phyloP scores from a whole-genome alignment of 2,113 vertebrate genomes.

The Shinisaurus crocodilurus region DNA sequence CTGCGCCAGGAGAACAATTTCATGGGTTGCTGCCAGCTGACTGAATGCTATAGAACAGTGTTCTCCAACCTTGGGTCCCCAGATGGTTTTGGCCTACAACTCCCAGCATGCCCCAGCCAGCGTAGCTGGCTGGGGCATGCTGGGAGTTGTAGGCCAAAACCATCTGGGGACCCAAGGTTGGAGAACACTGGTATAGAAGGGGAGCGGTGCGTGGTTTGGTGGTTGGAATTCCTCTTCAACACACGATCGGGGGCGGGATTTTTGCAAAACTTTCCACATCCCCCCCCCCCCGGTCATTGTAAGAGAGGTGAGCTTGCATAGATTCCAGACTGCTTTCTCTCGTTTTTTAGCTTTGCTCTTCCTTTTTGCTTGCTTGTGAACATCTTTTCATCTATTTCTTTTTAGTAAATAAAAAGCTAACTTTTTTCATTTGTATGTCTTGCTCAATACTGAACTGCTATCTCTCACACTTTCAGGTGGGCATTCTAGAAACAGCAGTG shows the following conservation, averaged over 20 bases:
- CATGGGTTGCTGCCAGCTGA: background rate
- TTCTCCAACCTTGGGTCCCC: no score
- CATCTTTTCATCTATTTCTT: constrained; percentile 36
- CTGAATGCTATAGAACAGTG: background rate
- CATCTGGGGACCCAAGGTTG: no score
- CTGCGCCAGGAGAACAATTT: no score
- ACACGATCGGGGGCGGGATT: no score
- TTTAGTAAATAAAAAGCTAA: constrained; percentile 66
- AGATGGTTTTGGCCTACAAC: no score
- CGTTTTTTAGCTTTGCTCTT: constrained; percentile 28
- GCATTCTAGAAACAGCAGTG: constrained; percentile 99
- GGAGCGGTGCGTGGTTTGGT: background rate
- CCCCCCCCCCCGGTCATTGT: background rate
- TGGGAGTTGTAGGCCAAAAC: no score
- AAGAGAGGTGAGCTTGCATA: constrained; percentile 42
- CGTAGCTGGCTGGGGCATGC: no score
- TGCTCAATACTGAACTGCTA: constrained; percentile 82
- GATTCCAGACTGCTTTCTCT: constrained; percentile 62
- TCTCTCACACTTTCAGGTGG: constrained; percentile 96
- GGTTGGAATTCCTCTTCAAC: background rate
- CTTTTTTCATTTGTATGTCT: constrained; percentile 61
- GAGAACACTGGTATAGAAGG: no score
- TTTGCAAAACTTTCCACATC: background rate
- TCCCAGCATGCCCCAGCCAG: no score
- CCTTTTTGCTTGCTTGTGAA: constrained; percentile 66